Evolutionary conservation across 2,888 invertebrate genomes (phyloP).

Genomic region (Ormyrus nitidulus): DNA sequence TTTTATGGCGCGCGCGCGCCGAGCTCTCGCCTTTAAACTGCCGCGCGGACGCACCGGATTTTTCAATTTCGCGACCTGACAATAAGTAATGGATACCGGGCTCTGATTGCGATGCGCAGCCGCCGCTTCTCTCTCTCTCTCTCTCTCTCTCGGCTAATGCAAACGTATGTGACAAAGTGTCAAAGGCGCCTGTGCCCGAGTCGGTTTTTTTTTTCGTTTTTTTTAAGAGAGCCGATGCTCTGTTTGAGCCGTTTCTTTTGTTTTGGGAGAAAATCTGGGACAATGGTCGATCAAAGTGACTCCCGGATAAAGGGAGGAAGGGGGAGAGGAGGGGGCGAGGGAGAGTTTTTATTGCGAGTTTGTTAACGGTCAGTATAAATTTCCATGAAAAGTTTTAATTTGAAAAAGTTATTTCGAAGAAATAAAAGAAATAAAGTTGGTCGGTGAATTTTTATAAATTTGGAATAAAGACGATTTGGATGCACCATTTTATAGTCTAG

Average conservation of each 20-base stretch:
- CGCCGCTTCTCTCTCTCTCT: background rate
- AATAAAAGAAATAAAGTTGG: no score
- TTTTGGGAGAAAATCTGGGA: background rate
- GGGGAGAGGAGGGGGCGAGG: background rate
- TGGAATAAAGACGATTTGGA: no score
- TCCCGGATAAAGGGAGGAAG: background rate
- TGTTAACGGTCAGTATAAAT: no score
- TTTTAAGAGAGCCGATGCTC: background rate
- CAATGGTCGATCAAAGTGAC: background rate
- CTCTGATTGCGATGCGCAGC: conserved; percentile 22
- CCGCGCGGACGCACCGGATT: conserved; percentile 16
- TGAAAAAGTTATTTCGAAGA: no score
- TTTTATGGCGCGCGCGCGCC: background rate
- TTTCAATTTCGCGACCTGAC: conserved; percentile 47
- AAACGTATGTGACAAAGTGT: conserved; percentile 27
- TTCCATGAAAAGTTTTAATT: no score
- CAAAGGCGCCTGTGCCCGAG: background rate
- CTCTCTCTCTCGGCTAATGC: background rate
- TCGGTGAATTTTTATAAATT: no score
- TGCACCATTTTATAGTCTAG: no score
- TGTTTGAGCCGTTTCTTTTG: background rate
- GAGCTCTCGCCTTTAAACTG: background rate
- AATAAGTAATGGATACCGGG: conserved; percentile 46
- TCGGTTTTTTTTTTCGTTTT: no score
- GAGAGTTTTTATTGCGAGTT: background rate